Conservation (phyloP, 1,140 invertebrate genomes). For the Drosophila grimshawi region DNA sequence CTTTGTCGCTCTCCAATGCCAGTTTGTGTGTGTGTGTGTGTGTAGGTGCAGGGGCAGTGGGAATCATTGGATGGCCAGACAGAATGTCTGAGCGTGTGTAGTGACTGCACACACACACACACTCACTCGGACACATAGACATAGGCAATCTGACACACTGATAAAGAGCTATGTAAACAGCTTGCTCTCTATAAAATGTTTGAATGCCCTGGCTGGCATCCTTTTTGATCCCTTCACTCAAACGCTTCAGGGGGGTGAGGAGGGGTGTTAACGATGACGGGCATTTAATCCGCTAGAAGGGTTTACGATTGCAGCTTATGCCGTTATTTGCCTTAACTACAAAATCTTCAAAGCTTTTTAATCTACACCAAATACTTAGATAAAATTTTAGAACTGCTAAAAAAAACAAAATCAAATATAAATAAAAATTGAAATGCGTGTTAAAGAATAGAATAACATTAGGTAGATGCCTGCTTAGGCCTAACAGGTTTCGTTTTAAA, state of each 20-base stretch:
- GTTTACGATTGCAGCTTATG: conserved; percentile 22
- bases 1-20: conserved; percentile 3
- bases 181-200: conserved; percentile 50
- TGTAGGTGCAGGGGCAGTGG: conserved; percentile 36
- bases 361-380: not conserved
- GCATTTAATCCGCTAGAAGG: conserved; percentile 52
- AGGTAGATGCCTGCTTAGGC: not conserved
- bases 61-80: conserved; percentile 20
- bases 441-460: not conserved
- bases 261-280: conserved; percentile 9
- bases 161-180: conserved; percentile 41
- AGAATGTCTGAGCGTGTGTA: conserved; percentile 29
- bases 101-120: conserved; percentile 45
- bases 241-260: conserved; percentile 5
- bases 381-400: not conserved
- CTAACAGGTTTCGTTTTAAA: not conserved
- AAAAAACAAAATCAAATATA: not conserved
- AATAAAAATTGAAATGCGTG: not conserved
- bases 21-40: conserved; percentile 38
- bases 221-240: conserved; percentile 61
- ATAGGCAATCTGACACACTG: too few species aligned
- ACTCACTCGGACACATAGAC: conserved; percentile 7
- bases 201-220: conserved; percentile 59
- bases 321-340: conserved; percentile 16
- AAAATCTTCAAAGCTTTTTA: conserved; percentile 28